phyloP scores from a whole-genome alignment of 2,797 vertebrate genomes.

The Kryptolebias ocellatus region DNA sequence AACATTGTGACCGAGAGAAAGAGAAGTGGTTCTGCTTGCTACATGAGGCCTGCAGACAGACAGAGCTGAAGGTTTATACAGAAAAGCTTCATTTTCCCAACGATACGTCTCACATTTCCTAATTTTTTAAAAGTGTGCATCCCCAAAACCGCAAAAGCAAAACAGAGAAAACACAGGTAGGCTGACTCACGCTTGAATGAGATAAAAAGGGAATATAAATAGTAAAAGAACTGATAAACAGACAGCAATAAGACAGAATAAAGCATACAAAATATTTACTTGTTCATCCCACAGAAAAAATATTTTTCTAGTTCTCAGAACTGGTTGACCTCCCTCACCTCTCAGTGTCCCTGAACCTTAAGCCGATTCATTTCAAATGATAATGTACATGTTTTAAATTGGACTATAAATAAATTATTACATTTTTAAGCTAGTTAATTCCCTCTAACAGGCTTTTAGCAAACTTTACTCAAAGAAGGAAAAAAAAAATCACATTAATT shows the following conservation, averaged over 20 bases:
- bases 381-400: conserved; percentile 15
- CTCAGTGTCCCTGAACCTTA: neutral
- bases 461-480: conserved; percentile 16
- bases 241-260: too few species aligned
- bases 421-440: conserved; percentile 24
- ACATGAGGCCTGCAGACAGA: conserved; percentile 35
- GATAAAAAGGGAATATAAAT: neutral
- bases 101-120: conserved; percentile 38
- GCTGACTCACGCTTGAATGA: neutral
- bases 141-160: neutral
- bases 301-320: neutral
- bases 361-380: conserved; percentile 9
- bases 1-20: conserved; percentile 18
- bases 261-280: too few species aligned
- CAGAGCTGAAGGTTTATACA: conserved; percentile 45
- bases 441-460: conserved; percentile 21
- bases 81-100: conserved; percentile 49
- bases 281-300: neutral
- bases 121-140: conserved; percentile 12
- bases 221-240: neutral
- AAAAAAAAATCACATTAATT: neutral
- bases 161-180: conserved; percentile 1
- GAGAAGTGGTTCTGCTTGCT: conserved; percentile 44
- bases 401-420: conserved; percentile 21
- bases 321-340: neutral